phyloP scores from a whole-genome alignment of 2,888 invertebrate species.

The Nomada ferruginata region DNA sequence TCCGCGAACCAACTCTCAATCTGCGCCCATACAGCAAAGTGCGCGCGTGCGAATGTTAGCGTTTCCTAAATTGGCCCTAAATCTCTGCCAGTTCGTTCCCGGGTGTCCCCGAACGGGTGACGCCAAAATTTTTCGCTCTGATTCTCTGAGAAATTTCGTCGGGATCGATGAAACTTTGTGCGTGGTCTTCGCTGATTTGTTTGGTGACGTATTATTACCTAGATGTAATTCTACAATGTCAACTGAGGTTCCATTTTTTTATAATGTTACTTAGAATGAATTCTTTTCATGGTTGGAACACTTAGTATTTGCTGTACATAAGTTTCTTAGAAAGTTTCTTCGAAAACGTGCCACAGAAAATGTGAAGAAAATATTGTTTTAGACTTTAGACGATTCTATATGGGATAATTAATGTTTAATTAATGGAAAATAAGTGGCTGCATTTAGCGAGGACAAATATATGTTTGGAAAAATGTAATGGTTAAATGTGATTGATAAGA shows the following conservation, averaged over 20 bases:
- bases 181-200: not conserved
- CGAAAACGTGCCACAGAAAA: no score
- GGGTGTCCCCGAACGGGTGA: not conserved
- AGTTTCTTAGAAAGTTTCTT: no score
- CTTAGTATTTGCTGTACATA: no score
- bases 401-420: no score
- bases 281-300: no score
- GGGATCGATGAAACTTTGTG: not conserved
- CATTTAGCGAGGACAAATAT: not conserved
- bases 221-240: no score
- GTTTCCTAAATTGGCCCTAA: constrained; percentile 75
- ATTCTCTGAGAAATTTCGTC: not conserved
- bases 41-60: constrained; percentile 69
- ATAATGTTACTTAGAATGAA: no score
- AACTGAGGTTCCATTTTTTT: no score
- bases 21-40: constrained; percentile 68
- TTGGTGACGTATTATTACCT: no score
- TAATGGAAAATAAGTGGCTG: no score
- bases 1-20: constrained; percentile 74
- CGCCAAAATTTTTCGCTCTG: not conserved
- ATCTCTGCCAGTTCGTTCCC: constrained; percentile 39
- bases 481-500: not conserved
- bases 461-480: not conserved
- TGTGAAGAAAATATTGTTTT: no score
- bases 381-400: no score